Conservation (phyloP, 2,888 invertebrate species). For the Formica aserva region DNA sequence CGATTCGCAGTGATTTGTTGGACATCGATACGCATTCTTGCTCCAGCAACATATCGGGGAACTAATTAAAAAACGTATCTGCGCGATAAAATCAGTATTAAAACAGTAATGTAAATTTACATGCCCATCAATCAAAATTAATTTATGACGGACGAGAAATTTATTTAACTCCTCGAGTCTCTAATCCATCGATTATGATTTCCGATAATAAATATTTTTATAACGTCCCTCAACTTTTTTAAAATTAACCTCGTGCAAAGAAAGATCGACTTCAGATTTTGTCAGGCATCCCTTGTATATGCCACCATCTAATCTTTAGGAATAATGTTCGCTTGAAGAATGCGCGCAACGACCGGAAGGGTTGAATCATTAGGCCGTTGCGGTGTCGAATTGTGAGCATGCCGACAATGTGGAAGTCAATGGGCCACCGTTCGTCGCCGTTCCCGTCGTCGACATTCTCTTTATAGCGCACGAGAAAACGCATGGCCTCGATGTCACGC, state of each 20-base stretch:
- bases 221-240: background rate
- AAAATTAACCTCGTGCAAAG: background rate
- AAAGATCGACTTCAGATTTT: background rate
- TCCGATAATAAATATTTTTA: background rate
- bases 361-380: background rate
- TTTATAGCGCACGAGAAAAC: constrained; percentile 57
- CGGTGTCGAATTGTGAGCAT: constrained; percentile 26
- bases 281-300: background rate
- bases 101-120: background rate
- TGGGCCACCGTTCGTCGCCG: constrained; percentile 30
- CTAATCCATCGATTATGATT: background rate
- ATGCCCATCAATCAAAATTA: background rate
- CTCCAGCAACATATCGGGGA: background rate
- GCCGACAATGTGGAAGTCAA: constrained; percentile 44
- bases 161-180: background rate
- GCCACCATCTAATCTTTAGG: background rate
- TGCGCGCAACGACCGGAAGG: background rate
- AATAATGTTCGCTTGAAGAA: background rate
- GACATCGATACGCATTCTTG: constrained; percentile 48
- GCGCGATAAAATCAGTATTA: background rate
- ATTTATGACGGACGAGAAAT: background rate
- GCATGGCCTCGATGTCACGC: constrained; percentile 69
- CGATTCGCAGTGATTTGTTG: constrained; percentile 42
- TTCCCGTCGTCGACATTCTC: constrained; percentile 36
- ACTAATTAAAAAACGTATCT: constrained; percentile 3